These are phyloP conservation scores for Tinea pellionella DNA, from an alignment of 2,888 invertebrate genomes.

Conservation along the genomic window DNA sequence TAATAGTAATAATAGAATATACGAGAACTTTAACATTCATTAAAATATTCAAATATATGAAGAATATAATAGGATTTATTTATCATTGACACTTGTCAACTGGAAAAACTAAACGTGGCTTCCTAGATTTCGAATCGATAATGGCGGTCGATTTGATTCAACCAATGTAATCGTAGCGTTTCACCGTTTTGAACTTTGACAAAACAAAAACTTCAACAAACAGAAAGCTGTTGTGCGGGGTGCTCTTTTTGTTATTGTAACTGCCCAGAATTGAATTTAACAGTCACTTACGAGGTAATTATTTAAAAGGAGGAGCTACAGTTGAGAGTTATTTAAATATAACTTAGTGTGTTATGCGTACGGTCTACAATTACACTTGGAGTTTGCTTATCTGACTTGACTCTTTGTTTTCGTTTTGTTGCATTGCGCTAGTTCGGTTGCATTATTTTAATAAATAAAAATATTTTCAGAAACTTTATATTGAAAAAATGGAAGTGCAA, in stretches of 20 bases:
- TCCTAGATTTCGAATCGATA: slow-evolving; percentile 1
- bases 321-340: neutral
- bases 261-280: neutral
- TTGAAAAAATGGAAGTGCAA: neutral
- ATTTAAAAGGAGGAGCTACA: neutral
- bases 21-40: no score
- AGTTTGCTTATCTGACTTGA: neutral
- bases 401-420: neutral
- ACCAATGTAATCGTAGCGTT: slow-evolving; percentile 42
- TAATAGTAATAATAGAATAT: no score
- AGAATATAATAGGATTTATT: neutral
- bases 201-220: slow-evolving; percentile 1
- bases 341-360: neutral
- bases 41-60: neutral
- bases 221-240: neutral
- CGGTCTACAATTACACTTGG: neutral
- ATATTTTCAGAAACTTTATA: neutral
- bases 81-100: neutral
- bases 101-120: neutral
- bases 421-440: neutral
- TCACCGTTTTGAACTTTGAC: slow-evolving; percentile 25
- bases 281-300: neutral
- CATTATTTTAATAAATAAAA: neutral
- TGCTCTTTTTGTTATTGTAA: neutral
- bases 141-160: slow-evolving; percentile 44